Base-by-base conservation (phyloP, 2,113 vertebrate species). In the Acrocephalus kingi region DNA sequence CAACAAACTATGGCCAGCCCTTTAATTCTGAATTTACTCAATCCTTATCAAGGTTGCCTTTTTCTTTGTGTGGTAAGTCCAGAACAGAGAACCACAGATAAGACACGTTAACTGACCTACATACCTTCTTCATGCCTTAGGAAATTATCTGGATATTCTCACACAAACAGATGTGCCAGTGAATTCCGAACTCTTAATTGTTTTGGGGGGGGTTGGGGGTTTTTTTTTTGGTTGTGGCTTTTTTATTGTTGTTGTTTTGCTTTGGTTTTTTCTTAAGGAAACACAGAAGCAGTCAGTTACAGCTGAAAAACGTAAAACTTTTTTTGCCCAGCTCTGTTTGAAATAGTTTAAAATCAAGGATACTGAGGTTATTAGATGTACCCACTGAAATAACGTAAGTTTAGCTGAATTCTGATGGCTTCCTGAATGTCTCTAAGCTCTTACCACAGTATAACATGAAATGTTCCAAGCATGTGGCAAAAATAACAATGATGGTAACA, bases 171-270 rank as follows among this genome's bases (percentile, higher is more conserved):
- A 54, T 23, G 10, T 43, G 16, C 6, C 25, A 74, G 10, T 71
- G 25, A 92, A 58, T 64, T 84, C 15, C 43, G 86, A 16, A 61
- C 13, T 54, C 45, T 39, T 69, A 35, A 12, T 1, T 51, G 16
- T 11, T 69, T 35, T 9, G 12, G 4, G 61, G 61, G 7, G 10
- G 0, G 3, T 61, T 27, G 5, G 7, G 6, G 18, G 2, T 1
- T 7, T 61, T 63, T 30, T 55, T 55, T 73, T 63, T 28, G 18
- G 20, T n/a, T 56, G 52, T 27, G 18, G 11, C 33, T 56, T 56
- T 33, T 20, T 13, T 12, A 13, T 55, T 52, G 48, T 48, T 27
- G 13, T 18, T 28, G 19, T 13, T 48, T 49, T 35, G 33, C 21
- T 33, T 30, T 63, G 23, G 7, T 31, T 13, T 16, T 28, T 63